These are phyloP conservation scores for Hirundichthys speculiger DNA, from an alignment of 2,113 vertebrate species.

Conservation along the genomic window DNA sequence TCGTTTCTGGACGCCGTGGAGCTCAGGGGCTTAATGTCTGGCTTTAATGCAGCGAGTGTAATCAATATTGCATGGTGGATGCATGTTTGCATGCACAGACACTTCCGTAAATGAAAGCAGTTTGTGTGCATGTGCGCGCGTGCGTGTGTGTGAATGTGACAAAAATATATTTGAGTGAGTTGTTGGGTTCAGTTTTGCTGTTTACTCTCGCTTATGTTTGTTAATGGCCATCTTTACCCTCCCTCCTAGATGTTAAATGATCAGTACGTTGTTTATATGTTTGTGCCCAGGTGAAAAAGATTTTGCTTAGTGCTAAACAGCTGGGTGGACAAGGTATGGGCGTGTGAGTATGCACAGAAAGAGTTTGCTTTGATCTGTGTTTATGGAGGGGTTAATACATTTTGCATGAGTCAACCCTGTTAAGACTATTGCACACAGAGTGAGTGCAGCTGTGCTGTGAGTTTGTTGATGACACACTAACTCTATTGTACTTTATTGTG, in stretches of 20 bases:
- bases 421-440: constrained; percentile 4
- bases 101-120: background rate
- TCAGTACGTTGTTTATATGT: background rate
- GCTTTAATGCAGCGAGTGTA: constrained; percentile 76
- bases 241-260: background rate
- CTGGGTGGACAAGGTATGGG: constrained; percentile 11
- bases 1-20: constrained; percentile 88
- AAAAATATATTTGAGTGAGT: background rate
- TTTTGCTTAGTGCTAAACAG: constrained; percentile 30
- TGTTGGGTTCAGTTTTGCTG: background rate
- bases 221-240: background rate
- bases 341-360: constrained; percentile 15
- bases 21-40: constrained; percentile 82
- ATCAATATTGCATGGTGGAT: constrained; percentile 61
- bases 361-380: constrained; percentile 5
- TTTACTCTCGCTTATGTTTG: background rate
- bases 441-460: constrained; percentile 56
- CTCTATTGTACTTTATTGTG: constrained; percentile 60
- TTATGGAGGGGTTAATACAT: constrained; percentile 4
- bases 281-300: constrained; percentile 26
- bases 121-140: too few species aligned
- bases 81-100: constrained; percentile 23
- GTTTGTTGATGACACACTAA: constrained; percentile 58
- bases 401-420: constrained; percentile 22
- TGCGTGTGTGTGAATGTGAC: background rate